Evolutionary conservation across 1,140 invertebrate genomes (phyloP).

Genomic region (Pteromalus puparum): DNA sequence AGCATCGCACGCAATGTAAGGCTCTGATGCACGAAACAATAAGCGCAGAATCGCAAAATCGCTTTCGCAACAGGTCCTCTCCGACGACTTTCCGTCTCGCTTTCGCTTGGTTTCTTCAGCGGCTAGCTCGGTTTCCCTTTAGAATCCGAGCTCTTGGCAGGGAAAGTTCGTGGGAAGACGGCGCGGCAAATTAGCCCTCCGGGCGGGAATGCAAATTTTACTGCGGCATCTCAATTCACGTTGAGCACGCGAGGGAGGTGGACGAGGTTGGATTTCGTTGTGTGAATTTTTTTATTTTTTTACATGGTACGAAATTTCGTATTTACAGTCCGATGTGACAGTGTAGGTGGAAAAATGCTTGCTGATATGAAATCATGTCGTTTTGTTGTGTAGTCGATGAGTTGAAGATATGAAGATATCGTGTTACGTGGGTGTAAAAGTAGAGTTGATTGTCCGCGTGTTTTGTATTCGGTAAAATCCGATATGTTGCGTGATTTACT

Average conservation of each 20-base stretch:
- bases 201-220: slow-evolving; percentile 34
- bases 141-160: neutral
- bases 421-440: too few species aligned
- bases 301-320: too few species aligned
- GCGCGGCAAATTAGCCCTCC: neutral
- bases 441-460: too few species aligned
- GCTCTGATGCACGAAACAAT: neutral
- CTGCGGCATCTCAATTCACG: slow-evolving; percentile 16
- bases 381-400: too few species aligned
- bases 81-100: neutral
- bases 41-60: slow-evolving; percentile 21
- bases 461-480: too few species aligned
- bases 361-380: too few species aligned
- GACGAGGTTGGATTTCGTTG: too few species aligned
- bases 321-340: too few species aligned
- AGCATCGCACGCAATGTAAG: neutral
- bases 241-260: slow-evolving; percentile 9
- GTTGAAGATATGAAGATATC: too few species aligned
- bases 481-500: too few species aligned
- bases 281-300: too few species aligned
- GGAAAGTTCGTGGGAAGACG: neutral
- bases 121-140: neutral
- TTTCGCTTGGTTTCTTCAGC: neutral
- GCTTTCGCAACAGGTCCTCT: slow-evolving; percentile 42
- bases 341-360: too few species aligned